Conservation (phyloP, 23 tunicate species). For the Corella eumyota region DNA sequence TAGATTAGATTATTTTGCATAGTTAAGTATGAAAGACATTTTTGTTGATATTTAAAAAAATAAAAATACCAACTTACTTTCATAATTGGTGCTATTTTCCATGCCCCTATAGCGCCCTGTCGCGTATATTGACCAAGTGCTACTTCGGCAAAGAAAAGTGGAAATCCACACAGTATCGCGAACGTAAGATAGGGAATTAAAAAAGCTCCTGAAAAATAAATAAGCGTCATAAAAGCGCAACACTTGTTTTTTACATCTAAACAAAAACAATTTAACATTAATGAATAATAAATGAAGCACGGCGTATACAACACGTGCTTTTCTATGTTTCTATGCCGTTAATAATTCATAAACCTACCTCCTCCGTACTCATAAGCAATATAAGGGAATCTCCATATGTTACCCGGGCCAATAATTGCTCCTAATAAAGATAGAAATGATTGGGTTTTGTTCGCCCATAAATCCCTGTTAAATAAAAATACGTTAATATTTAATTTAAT, state of each 20-base stretch:
- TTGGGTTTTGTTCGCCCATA: constrained; percentile 26
- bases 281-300: too few species aligned
- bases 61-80: constrained; percentile 20
- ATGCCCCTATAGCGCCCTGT: constrained; percentile 32
- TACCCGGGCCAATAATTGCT: constrained; percentile 43
- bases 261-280: too few species aligned
- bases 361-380: constrained; percentile 40
- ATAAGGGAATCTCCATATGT: constrained; percentile 58
- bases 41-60: too few species aligned
- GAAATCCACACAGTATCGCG: constrained; percentile 38
- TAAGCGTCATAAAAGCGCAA: too few species aligned
- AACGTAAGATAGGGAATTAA: constrained; percentile 35
- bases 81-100: constrained; percentile 58
- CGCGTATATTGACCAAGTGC: constrained; percentile 49
- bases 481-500: too few species aligned
- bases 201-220: constrained; percentile 54
- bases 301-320: too few species aligned
- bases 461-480: constrained; percentile 15
- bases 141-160: constrained; percentile 44
- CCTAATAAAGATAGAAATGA: constrained; percentile 42
- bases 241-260: too few species aligned
- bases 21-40: too few species aligned
- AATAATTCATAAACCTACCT: constrained; percentile 23
- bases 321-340: too few species aligned
- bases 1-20: too few species aligned